Evolutionary conservation across 2,113 vertebrate species (phyloP).

Genomic region (Carassius carassius): DNA sequence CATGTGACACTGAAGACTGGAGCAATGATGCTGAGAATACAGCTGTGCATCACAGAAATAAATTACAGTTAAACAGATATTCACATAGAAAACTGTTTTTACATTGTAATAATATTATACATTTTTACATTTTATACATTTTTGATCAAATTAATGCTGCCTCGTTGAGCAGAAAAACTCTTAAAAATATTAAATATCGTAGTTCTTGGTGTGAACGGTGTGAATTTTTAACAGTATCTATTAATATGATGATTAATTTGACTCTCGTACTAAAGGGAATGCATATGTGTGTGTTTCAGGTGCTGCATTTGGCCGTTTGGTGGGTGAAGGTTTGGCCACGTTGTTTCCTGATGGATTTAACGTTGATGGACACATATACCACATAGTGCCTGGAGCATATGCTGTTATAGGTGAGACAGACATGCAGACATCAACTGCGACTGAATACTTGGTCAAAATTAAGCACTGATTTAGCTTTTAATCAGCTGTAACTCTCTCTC

Average conservation of each 20-base stretch:
- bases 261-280: too few species aligned
- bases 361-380: constrained; percentile 84
- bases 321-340: constrained; percentile 95
- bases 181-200: too few species aligned
- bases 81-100: not conserved
- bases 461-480: not conserved
- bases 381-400: constrained; percentile 93
- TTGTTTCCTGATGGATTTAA: constrained; percentile 96
- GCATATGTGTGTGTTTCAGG: constrained; percentile 71
- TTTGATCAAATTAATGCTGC: not conserved
- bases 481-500: not conserved
- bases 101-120: not conserved
- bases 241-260: not conserved
- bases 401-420: constrained; percentile 89
- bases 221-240: too few species aligned
- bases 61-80: not conserved
- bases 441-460: not conserved
- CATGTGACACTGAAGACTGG: too few species aligned
- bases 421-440: not conserved
- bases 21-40: too few species aligned
- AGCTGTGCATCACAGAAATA: too few species aligned
- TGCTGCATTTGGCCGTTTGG: constrained; percentile 92
- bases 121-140: not conserved
- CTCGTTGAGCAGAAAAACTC: too few species aligned
- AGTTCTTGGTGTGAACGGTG: not conserved